phyloP scores from a whole-genome alignment of 2,797 vertebrate genomes.

The Schizopygopsis pylzovi region DNA sequence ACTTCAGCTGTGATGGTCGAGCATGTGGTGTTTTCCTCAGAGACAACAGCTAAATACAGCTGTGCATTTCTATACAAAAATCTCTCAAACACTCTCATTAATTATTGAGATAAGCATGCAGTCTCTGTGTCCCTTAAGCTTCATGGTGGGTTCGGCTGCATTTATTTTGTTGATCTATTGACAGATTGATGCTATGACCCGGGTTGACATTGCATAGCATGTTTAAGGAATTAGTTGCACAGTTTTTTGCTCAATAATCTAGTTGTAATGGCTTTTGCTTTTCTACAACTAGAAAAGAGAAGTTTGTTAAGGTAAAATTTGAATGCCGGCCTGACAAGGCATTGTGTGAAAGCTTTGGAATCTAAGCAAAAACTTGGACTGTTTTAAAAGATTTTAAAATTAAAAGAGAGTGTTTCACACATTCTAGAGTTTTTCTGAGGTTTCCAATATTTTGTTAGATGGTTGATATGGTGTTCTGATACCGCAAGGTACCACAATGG shows the following conservation, averaged over 20 bases:
- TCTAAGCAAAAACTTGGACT: not conserved
- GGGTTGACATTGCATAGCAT: not conserved
- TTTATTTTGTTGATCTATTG: not conserved
- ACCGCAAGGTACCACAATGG: not conserved
- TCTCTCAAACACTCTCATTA: constrained; percentile 74
- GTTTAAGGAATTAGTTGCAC: not conserved
- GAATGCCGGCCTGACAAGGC: not conserved
- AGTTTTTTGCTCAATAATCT: not conserved
- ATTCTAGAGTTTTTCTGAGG: not conserved
- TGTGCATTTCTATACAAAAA: constrained; percentile 20
- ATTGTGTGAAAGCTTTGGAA: not conserved
- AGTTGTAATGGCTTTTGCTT: not conserved
- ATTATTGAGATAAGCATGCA: constrained; percentile 10
- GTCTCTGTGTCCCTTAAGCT: not conserved
- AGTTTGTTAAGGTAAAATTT: too few relatives aligned
- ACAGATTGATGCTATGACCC: not conserved
- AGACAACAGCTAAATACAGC: constrained; percentile 9
- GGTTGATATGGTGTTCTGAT: not conserved
- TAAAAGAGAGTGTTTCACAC: not conserved
- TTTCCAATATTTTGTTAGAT: not conserved
- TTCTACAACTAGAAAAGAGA: too few relatives aligned
- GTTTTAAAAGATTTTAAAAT: not conserved
- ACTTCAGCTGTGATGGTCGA: constrained; percentile 19
- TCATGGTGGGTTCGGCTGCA: not conserved
- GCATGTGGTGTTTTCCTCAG: constrained; percentile 12